Conservation (phyloP, 2,888 invertebrate species). For the Parthenolecanium corni region DNA sequence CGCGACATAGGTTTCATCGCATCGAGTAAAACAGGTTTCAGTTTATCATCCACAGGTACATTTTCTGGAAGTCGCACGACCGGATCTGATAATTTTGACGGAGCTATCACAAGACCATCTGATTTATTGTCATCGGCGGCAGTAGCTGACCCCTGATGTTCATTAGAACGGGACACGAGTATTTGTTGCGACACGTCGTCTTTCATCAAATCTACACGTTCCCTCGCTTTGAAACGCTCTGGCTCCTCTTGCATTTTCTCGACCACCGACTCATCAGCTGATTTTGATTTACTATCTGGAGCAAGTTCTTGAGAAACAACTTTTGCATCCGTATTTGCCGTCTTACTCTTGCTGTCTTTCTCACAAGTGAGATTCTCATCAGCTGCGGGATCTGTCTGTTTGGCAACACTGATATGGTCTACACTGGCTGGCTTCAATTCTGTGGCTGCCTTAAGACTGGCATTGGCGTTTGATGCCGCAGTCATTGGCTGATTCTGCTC, state of each 20-base stretch:
- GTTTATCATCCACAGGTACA: neutral
- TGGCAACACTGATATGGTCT: too few relatives aligned
- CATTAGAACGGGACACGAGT: neutral
- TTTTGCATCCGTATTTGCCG: too few relatives aligned
- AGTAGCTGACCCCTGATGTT: neutral
- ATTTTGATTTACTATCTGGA: too few relatives aligned
- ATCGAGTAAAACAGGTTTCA: neutral
- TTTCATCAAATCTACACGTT: too few relatives aligned
- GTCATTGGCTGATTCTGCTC: too few relatives aligned
- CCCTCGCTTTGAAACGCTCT: too few relatives aligned
- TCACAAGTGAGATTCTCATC: conserved; percentile 37
- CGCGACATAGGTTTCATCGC: conserved; percentile 8
- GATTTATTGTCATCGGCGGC: neutral
- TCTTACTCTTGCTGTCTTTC: conserved; percentile 20
- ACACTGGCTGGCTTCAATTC: too few relatives aligned
- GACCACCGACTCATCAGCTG: too few relatives aligned
- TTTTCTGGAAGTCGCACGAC: neutral
- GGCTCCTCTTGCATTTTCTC: neutral
- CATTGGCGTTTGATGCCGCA: too few relatives aligned
- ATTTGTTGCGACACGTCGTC: neutral
- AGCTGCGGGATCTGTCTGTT: neutral
- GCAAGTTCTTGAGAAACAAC: too few relatives aligned
- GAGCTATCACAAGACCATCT: conserved; percentile 1
- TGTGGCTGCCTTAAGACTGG: too few relatives aligned
- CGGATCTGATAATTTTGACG: conserved; percentile 18